phyloP scores from a whole-genome alignment of 2,113 vertebrate genomes.

The Sphaerodactylus townsendi region DNA sequence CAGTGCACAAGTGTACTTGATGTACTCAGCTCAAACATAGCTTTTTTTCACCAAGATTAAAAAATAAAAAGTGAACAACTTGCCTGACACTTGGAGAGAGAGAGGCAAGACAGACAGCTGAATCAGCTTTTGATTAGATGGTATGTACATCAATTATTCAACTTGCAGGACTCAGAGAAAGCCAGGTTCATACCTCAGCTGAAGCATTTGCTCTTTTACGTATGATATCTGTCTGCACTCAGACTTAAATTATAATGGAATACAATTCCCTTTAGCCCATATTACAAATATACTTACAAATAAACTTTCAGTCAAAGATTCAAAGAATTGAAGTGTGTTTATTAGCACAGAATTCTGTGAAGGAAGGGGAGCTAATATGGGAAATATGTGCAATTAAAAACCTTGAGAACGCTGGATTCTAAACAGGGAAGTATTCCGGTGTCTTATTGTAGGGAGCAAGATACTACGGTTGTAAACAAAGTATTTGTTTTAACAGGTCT shows the following conservation, averaged over 20 bases:
- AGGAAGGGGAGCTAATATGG: background rate
- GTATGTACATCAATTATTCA: background rate
- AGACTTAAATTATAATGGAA: background rate
- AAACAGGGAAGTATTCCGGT: background rate
- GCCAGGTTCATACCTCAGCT: background rate
- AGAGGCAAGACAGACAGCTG: background rate
- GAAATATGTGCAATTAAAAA: background rate
- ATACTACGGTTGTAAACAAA: background rate
- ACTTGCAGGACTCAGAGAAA: background rate
- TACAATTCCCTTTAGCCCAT: too few relatives aligned
- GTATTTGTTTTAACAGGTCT: background rate
- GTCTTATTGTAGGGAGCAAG: background rate
- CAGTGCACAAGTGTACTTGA: background rate
- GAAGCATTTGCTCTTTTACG: background rate
- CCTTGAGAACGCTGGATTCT: background rate
- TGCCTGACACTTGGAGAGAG: background rate
- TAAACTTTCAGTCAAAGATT: background rate
- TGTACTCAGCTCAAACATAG: background rate
- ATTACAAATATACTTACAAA: too few relatives aligned
- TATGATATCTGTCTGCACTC: background rate
- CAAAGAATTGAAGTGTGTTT: background rate
- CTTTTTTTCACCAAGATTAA: background rate
- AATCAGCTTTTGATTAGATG: background rate
- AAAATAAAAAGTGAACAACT: background rate
- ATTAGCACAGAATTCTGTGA: background rate